Percentiles rank a stretch among this genome's conserved stretches.
Evolutionary conservation across 2,888 invertebrate species (phyloP).

Genomic region (Mellilla xanthometata): DNA sequence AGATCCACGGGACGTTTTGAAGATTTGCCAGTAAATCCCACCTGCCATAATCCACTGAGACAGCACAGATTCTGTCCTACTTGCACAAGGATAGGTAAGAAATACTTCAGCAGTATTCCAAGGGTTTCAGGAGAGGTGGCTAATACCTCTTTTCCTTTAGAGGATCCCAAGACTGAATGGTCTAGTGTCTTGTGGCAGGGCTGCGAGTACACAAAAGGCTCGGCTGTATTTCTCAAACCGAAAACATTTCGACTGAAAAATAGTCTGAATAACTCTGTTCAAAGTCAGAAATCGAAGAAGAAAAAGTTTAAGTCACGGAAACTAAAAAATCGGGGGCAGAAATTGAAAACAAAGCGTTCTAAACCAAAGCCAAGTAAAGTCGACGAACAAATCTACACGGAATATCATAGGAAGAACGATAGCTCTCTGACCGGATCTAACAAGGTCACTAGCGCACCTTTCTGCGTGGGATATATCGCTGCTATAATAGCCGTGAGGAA

Average conservation of each 20-base stretch:
- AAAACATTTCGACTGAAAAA: conserved; percentile 84
- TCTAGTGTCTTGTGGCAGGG: conserved; percentile 81
- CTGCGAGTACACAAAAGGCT: conserved; percentile 85
- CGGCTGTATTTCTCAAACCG: conserved; percentile 86
- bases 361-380: conserved; percentile 76
- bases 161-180: conserved; percentile 71
- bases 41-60: conserved; percentile 67
- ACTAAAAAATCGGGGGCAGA: too few relatives aligned
- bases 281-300: neutral
- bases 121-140: conserved; percentile 67
- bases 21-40: conserved; percentile 71
- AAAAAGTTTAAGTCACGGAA: too few relatives aligned
- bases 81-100: conserved; percentile 76
- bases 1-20: conserved; percentile 81
- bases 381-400: conserved; percentile 89
- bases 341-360: conserved; percentile 43
- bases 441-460: conserved; percentile 88
- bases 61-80: conserved; percentile 81
- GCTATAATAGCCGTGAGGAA: conserved; percentile 82
- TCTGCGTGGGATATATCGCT: conserved; percentile 87
- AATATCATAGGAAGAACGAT: conserved; percentile 89
- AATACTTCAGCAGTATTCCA: conserved; percentile 67
- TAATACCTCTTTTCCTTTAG: conserved; percentile 56
- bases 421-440: conserved; percentile 88
- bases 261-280: conserved; percentile 34